These are phyloP conservation scores for Caenorhabditis auriculariae DNA, from an alignment of 2,888 invertebrate species.

Conservation along the genomic window DNA sequence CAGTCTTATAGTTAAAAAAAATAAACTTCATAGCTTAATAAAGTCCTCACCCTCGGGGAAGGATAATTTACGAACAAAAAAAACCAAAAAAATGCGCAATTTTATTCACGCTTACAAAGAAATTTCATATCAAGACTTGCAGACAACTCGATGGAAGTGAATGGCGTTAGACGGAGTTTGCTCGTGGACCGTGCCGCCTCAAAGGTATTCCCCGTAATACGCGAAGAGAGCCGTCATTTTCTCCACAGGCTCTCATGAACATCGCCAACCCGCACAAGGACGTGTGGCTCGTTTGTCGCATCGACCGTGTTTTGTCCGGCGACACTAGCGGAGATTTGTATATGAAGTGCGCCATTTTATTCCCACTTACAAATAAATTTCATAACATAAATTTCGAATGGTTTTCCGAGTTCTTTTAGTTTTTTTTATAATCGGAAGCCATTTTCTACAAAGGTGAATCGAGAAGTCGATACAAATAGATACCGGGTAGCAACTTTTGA, in stretches of 20 bases:
- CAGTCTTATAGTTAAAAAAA: too few relatives aligned
- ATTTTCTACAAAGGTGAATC: too few relatives aligned
- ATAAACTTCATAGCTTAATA: too few relatives aligned
- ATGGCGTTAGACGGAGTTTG: constrained; percentile 15
- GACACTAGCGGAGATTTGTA: constrained; percentile 43
- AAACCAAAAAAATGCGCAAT: too few relatives aligned
- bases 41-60: too few relatives aligned
- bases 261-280: constrained; percentile 30
- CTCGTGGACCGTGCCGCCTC: constrained; percentile 18
- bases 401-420: not conserved
- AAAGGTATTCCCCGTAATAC: too few relatives aligned
- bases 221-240: not conserved
- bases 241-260: constrained; percentile 26
- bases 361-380: not conserved
- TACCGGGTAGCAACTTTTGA: too few relatives aligned
- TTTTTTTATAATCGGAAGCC: not conserved
- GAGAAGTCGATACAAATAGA: too few relatives aligned
- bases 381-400: not conserved
- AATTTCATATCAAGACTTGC: not conserved
- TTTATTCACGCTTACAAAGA: too few relatives aligned
- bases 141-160: constrained; percentile 12
- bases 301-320: constrained; percentile 55
- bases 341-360: constrained; percentile 28
- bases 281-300: constrained; percentile 50
- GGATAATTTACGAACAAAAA: too few relatives aligned